Conservation (phyloP, 1,140 invertebrate genomes). For the Tribolium madens region DNA sequence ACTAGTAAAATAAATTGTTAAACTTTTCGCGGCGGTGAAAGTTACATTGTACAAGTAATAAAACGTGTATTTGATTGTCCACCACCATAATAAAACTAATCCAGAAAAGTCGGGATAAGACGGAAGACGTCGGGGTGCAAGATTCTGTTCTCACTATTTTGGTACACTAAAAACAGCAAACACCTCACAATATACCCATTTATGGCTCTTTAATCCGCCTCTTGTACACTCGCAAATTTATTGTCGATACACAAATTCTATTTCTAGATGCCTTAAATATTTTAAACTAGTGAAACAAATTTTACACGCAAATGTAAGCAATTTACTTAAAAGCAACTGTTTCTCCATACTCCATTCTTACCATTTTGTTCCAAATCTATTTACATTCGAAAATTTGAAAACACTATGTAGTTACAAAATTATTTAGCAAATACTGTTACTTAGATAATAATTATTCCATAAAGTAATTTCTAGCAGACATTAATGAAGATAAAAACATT, state of each 20-base stretch:
- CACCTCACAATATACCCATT: background rate
- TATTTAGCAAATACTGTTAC: no score
- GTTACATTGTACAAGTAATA: slow-evolving; percentile 32
- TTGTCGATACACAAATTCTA: background rate
- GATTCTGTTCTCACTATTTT: background rate
- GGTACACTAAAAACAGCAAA: slow-evolving; percentile 2
- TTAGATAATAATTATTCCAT: no score
- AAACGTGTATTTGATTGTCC: slow-evolving; percentile 23
- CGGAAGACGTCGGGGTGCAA: slow-evolving; percentile 12
- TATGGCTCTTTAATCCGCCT: background rate
- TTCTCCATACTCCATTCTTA: no score
- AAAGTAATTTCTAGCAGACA: no score
- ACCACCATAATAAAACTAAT: slow-evolving; percentile 24
- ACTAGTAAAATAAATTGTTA: slow-evolving; percentile 23
- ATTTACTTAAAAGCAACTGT: background rate
- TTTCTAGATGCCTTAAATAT: background rate
- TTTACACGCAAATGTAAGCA: slow-evolving; percentile 17
- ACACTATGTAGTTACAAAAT: no score
- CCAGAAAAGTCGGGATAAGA: slow-evolving; percentile 26
- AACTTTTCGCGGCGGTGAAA: slow-evolving; percentile 25
- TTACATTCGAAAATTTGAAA: no score
- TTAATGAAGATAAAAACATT: no score
- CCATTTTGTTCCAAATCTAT: no score
- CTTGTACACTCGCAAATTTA: background rate
- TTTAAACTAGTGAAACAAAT: background rate